These are phyloP conservation scores for Esox niger DNA, from an alignment of 2,113 vertebrate genomes.

Conservation along the genomic window DNA sequence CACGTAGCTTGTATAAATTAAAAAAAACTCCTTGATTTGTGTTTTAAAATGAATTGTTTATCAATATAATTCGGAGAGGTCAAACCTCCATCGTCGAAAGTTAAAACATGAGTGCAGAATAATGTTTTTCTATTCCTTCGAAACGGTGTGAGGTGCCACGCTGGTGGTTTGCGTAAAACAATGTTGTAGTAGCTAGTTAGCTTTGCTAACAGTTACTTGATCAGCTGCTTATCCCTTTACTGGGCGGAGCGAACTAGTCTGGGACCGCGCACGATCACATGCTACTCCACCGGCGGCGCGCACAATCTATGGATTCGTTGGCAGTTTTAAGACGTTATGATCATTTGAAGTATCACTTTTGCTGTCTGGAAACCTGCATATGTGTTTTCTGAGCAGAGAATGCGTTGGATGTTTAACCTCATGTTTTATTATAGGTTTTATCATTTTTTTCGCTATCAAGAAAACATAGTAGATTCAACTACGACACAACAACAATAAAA, in stretches of 20 bases:
- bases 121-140: not conserved
- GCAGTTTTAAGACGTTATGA: no score
- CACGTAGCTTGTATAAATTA: not conserved
- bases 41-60: not conserved
- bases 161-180: slow-evolving; percentile 43
- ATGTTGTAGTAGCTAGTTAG: slow-evolving; percentile 36
- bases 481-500: no score
- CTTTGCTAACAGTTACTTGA: slow-evolving; percentile 4
- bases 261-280: slow-evolving; percentile 68
- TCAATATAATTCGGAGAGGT: not conserved
- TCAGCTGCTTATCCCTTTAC: not conserved
- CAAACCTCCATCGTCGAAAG: slow-evolving; percentile 2
- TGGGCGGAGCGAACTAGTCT: slow-evolving; percentile 1
- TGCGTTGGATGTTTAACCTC: no score
- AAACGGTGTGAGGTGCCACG: slow-evolving; percentile 49
- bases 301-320: no score
- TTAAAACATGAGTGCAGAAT: not conserved
- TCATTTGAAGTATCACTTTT: no score
- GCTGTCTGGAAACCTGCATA: no score
- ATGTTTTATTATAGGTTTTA: not conserved
- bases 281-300: slow-evolving; percentile 41
- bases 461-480: not conserved
- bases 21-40: not conserved
- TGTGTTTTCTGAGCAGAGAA: no score
- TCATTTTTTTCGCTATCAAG: not conserved